Base-by-base conservation (phyloP, 2,113 vertebrate species). In the Passer domesticus region DNA sequence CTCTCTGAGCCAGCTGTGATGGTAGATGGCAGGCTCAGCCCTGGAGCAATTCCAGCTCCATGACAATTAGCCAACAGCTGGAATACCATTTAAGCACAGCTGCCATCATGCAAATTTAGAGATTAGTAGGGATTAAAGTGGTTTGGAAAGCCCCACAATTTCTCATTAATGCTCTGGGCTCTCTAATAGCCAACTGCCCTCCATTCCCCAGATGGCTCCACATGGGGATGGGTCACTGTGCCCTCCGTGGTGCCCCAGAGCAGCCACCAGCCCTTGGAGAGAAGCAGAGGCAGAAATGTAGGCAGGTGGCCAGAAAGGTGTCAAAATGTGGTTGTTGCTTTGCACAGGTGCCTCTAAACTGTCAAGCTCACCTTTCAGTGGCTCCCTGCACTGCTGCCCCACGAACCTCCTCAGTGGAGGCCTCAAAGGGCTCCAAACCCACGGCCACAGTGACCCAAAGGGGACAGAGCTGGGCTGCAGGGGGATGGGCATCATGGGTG, bases 401-500 rank as follows among this genome's bases (percentile, higher is more conserved):
- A 30, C 39, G 35, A 79, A 55, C 14, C 23, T n/a, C 10, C 52
- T 15, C 7, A 0, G 17, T 4, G 39, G 33, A 18, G 35, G 13
- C 15, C 39, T 58, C 47, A 24, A 78, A 27, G 33, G 10, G 23
- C 49, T 66, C 44, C 47, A 30, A 78, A 85, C 1, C 16, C 31
- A 19, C 5, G 2, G 24, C 5, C 41, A 47, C n/a, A 46, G 28
- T 0, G 1, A 41, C 31, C 44, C 31, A 13, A 27, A 41, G 66
- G 15, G 5, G 28, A 28, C 14, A 47, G 37, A 35, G 75, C 31
- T 15, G 77, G 39, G 33, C 22, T 23, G 23, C n/a, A 13, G n/a
- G n/a, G 49, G 16, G 12, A 27, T 37, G 69, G 35, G 16, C 14
- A 15, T 4, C 1, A 0, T 3, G 67, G 49, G 12, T 1, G 7